Evolutionary conservation across 2,113 vertebrate genomes (phyloP).

Genomic region (Cynocephalus volans): DNA sequence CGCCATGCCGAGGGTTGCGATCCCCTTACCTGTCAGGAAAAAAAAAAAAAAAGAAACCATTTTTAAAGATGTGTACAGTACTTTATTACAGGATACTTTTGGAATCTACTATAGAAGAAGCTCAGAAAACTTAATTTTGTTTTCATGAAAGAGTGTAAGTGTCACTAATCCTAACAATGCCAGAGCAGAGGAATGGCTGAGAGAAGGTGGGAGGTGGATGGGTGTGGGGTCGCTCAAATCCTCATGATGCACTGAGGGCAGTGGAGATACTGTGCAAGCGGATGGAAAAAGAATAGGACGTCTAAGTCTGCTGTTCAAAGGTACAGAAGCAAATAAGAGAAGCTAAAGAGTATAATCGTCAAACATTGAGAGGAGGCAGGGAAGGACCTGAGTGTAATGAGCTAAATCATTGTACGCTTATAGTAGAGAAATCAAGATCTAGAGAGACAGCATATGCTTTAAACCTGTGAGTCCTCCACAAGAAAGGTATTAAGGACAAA

Average conservation of each 20-base stretch:
- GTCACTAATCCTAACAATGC: not conserved
- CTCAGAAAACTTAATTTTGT: not conserved
- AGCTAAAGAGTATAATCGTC: not conserved
- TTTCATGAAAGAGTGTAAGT: not conserved
- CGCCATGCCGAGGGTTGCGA: too few relatives aligned
- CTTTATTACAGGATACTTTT: not conserved
- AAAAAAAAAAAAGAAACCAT: too few relatives aligned
- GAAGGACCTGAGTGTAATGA: fast-evolving
- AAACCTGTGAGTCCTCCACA: not conserved
- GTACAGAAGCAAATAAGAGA: not conserved
- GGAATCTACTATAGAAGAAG: not conserved
- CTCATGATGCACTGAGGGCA: not conserved
- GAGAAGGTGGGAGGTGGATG: not conserved
- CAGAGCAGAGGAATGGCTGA: not conserved
- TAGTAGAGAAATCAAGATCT: fast-evolving
- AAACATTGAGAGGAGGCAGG: too few relatives aligned
- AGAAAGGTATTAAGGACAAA: not conserved
- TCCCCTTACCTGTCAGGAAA: too few relatives aligned
- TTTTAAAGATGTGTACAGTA: too few relatives aligned
- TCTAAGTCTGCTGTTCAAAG: fast-evolving
- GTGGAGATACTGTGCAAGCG: fast-evolving
- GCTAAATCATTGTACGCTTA: fast-evolving
- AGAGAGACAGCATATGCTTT: not conserved
- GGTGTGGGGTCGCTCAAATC: not conserved
- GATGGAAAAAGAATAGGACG: not conserved